These are phyloP conservation scores for Callorhinus ursinus DNA, from an alignment of 2,113 vertebrate genomes.

Conservation along the genomic window DNA sequence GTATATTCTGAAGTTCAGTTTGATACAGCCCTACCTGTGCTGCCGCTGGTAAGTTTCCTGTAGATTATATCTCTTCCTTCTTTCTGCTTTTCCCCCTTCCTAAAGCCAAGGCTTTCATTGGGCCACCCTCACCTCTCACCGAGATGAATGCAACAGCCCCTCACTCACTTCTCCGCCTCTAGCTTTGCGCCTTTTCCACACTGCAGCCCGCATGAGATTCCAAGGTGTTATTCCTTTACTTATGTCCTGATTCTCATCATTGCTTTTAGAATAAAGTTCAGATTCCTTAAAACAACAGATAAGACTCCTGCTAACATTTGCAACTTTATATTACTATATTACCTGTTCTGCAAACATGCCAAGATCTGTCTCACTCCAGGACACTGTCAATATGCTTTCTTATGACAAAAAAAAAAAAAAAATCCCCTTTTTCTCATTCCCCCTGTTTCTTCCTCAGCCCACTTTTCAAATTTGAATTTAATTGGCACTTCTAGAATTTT, in stretches of 20 bases:
- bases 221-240: not conserved
- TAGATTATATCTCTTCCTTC: not conserved
- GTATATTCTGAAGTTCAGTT: constrained; percentile 69
- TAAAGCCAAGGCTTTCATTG: not conserved
- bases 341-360: not conserved
- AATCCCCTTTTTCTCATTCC: not conserved
- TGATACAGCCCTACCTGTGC: not conserved
- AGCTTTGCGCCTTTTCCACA: not conserved
- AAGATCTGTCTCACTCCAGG: not conserved
- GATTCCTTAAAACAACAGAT: not conserved
- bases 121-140: not conserved
- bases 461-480: not conserved
- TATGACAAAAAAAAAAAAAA: not conserved
- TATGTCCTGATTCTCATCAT: not conserved
- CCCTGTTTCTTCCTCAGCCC: not conserved
- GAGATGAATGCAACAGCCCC: not conserved
- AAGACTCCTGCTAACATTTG: not conserved
- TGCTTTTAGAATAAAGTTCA: constrained; percentile 45
- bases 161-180: not conserved
- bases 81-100: not conserved
- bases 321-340: not conserved
- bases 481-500: not conserved
- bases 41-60: not conserved
- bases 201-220: not conserved
- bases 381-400: not conserved